Conservation (phyloP, 2,888 invertebrate genomes). For the Chymomyza caudatula region DNA sequence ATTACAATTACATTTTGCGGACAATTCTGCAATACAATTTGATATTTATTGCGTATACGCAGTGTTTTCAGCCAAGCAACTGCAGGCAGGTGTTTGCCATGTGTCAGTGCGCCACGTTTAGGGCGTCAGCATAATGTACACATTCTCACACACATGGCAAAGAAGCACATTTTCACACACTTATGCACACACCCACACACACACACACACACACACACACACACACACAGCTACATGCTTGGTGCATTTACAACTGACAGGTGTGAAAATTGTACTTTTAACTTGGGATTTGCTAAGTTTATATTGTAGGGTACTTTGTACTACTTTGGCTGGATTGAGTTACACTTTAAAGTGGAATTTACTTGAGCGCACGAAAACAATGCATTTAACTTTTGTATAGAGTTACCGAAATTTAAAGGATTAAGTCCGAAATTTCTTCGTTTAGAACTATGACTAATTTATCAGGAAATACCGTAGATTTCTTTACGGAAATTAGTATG, state of each 20-base stretch:
- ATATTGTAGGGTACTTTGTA: not conserved
- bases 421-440: too few relatives aligned
- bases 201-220: not conserved
- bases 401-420: too few relatives aligned
- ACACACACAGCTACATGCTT: not conserved
- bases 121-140: not conserved
- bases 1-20: slow-evolving; percentile 68
- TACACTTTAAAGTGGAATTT: not conserved
- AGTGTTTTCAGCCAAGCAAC: slow-evolving; percentile 22
- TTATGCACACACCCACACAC: not conserved
- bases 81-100: slow-evolving; percentile 18
- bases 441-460: too few relatives aligned
- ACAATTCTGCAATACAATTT: slow-evolving; percentile 49
- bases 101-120: not conserved
- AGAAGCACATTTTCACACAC: not conserved
- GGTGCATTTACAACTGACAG: slow-evolving; percentile 39
- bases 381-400: too few relatives aligned
- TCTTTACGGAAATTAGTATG: too few relatives aligned
- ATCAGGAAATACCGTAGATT: too few relatives aligned
- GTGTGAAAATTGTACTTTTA: slow-evolving; percentile 26
- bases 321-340: not conserved
- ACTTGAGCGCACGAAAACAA: not conserved
- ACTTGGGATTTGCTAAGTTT: slow-evolving; percentile 32
- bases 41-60: slow-evolving; percentile 57
- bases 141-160: not conserved